These are phyloP conservation scores for Recurvirostra avosetta DNA, from an alignment of 2,113 vertebrate species.

Conservation along the genomic window DNA sequence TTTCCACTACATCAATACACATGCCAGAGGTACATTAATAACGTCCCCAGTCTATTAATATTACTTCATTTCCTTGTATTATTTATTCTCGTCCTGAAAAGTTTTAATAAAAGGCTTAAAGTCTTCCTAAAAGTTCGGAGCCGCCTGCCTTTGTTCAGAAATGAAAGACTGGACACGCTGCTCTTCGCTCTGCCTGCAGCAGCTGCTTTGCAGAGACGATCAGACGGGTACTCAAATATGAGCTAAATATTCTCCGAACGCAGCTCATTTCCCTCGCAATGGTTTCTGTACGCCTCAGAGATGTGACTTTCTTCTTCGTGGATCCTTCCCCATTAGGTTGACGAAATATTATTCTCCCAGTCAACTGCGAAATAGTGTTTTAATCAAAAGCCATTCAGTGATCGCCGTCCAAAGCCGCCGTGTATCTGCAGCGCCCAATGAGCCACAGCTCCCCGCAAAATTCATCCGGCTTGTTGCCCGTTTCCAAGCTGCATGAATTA, in stretches of 20 bases:
- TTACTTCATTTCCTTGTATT: not conserved
- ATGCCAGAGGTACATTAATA: not conserved
- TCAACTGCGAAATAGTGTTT: rapidly evolving
- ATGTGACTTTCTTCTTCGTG: not conserved
- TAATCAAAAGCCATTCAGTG: not conserved
- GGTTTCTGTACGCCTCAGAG: not conserved
- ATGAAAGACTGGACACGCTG: not conserved
- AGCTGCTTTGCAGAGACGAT: not conserved
- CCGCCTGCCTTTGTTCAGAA: not conserved
- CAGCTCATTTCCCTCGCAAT: not conserved
- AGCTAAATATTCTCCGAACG: rapidly evolving
- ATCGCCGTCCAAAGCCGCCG: not conserved
- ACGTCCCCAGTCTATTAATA: not conserved
- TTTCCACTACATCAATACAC: not conserved
- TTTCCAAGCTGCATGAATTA: not conserved
- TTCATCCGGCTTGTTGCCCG: not conserved
- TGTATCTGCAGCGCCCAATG: not conserved
- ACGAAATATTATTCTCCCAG: not conserved
- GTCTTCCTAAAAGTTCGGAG: not conserved
- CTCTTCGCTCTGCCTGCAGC: not conserved
- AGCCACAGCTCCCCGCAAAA: not conserved
- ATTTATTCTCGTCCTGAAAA: not conserved
- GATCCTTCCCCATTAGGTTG: too few species aligned
- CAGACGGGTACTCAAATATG: rapidly evolving
- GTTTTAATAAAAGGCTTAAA: not conserved